Base-by-base conservation (phyloP, 2,797 vertebrate genomes). In the Lacerta agilis region DNA sequence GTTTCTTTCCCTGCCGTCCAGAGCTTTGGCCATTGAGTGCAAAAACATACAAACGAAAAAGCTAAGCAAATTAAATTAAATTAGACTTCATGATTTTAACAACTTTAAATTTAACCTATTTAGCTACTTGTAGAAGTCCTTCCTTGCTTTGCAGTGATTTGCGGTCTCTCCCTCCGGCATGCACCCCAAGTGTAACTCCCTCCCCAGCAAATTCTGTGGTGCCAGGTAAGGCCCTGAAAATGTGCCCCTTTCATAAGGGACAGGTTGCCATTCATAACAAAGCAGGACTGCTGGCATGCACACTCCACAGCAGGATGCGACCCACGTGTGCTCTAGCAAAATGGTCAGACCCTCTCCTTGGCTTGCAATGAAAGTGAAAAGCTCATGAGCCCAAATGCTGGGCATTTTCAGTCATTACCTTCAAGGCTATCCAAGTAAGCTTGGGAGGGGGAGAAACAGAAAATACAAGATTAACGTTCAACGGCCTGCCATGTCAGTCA, bases 351-450 rank as follows among this genome's bases (percentile, higher is more conserved):
- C 64, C 88, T 91, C 77, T 91, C 77, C 84, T 85, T 90, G 73
- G 86, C 36, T 92, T 90, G 86, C 79, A 87, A 8, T 84, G 89
- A 90, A 85, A 11, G 69, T 91, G 94, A 86, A 43, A 93, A 86
- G 87, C 86, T 82, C 90, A 91, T 87, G 94, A 96, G 75, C 87
- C 92, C 94, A 88, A 1, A 4, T 91, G 94, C n/a, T 93, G 84
- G 69, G 93, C 92, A 95, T 93, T 87, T 75, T 87, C 86, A 87
- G 87, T 86, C 92, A 96, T 99, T 99, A 99, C 99, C 99, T 99
- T 99, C 98, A 99, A 98, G 98, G 99, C 99, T 99, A 99, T 99
- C 99, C 99, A 99, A 98, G 99, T 99, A 97, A 99, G 99, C 99
- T 99, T 99, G 97, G 95, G 29, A 27, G 49, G n/a, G 97, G 97